Percentiles rank a stretch among this genome's conserved stretches.
Conservation (phyloP, 2,797 vertebrate species). For the Clamator glandarius region DNA sequence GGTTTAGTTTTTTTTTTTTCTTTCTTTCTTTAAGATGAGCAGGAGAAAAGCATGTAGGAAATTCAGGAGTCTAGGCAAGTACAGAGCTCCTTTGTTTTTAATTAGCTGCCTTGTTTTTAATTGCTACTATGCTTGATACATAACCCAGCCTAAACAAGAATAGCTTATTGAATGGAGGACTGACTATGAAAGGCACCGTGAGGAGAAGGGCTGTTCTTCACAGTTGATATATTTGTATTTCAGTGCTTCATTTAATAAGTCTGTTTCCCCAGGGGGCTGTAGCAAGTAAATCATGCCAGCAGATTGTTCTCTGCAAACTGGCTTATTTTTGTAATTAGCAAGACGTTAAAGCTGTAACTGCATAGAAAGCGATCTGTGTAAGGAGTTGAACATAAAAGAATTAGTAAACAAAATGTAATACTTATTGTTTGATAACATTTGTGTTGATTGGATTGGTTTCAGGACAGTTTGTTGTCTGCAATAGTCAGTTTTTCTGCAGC, state of each 20-base stretch:
- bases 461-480: neutral
- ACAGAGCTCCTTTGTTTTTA: constrained; percentile 56
- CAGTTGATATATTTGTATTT: constrained; percentile 64
- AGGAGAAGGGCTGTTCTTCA: constrained; percentile 52
- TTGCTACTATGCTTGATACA: constrained; percentile 67
- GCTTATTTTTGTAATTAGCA: constrained; percentile 69
- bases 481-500: rapidly evolving
- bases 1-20: too few species aligned
- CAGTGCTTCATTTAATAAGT: constrained; percentile 66
- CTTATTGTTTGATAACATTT: constrained; percentile 36
- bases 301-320: constrained; percentile 62
- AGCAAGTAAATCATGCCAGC: constrained; percentile 67
- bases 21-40: constrained; percentile 3
- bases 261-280: constrained; percentile 59
- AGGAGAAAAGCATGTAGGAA: neutral
- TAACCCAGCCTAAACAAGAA: constrained; percentile 68
- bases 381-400: constrained; percentile 43
- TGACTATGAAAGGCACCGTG: constrained; percentile 62
- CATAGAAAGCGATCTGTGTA: constrained; percentile 35
- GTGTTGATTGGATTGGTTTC: constrained; percentile 7
- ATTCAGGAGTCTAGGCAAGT: constrained; percentile 28
- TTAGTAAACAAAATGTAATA: constrained; percentile 46
- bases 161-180: constrained; percentile 62
- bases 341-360: constrained; percentile 54
- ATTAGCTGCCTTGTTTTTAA: constrained; percentile 62